A percentile compares a stretch with the other conserved stretches of the same genome.
phyloP scores from a whole-genome alignment of 2,113 vertebrate species.

The Motacilla tschutschensis region DNA sequence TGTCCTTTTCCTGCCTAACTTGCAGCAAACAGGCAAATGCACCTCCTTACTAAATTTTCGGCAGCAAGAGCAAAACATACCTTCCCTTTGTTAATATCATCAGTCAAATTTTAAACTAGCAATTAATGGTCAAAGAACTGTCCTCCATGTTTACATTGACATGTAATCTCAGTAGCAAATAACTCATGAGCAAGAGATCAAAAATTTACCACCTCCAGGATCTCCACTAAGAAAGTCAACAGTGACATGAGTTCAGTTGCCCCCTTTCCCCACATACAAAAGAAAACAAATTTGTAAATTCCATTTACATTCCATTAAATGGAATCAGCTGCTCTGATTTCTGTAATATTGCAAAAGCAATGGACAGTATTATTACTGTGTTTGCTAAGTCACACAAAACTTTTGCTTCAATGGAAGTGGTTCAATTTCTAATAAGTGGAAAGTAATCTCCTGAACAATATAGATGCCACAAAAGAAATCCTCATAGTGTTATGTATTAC shows the following conservation, averaged over 20 bases:
- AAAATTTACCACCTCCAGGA: not conserved
- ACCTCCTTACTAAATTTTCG: not conserved
- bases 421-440: not conserved
- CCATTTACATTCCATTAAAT: not conserved
- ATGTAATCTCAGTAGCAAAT: not conserved
- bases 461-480: not conserved
- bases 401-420: not conserved
- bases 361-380: not conserved
- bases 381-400: not conserved
- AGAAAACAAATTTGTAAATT: not conserved
- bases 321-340: not conserved
- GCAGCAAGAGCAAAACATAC: not conserved
- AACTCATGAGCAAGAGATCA: not conserved
- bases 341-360: not conserved
- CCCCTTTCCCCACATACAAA: not conserved
- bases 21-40: not conserved
- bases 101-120: not conserved
- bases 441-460: not conserved
- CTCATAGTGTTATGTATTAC: not conserved
- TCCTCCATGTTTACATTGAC: not conserved
- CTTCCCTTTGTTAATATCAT: not conserved
- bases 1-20: not conserved
- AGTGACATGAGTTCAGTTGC: not conserved
- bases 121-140: not conserved
- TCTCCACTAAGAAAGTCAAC: not conserved